A percentile compares a stretch with the other conserved stretches of the same genome.
Evolutionary conservation across 2,797 vertebrate genomes (phyloP).

Genomic region (Silurus lanzhouensis): DNA sequence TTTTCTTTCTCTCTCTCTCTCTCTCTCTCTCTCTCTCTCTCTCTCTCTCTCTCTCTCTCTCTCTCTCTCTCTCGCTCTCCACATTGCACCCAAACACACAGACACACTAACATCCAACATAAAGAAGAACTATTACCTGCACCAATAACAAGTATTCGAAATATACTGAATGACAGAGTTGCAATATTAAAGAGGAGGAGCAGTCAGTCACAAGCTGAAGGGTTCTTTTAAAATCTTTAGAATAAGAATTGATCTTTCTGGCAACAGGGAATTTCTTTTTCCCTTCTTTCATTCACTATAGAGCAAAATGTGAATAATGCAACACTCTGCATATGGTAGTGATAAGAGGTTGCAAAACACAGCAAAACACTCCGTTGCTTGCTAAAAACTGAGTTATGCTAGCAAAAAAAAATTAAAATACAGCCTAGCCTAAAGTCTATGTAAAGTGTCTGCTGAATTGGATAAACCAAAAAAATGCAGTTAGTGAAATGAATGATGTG

Average conservation of each 20-base stretch:
- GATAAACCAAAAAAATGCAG: background rate
- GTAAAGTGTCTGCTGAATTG: conserved; percentile 16
- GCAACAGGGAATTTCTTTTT: background rate
- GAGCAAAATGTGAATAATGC: conserved; percentile 64
- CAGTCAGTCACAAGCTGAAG: background rate
- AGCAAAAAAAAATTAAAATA: background rate
- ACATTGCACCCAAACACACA: background rate
- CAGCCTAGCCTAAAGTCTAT: conserved; percentile 1
- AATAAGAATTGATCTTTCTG: background rate
- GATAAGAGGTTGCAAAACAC: conserved; percentile 50
- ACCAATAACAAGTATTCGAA: background rate
- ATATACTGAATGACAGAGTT: background rate
- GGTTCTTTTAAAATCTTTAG: background rate
- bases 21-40: background rate
- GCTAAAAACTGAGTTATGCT: conserved; percentile 25
- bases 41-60: background rate
- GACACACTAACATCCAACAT: background rate
- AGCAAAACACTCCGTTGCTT: conserved; percentile 10
- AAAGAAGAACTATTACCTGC: background rate
- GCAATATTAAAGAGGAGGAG: background rate
- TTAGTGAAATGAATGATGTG: conserved; percentile 14
- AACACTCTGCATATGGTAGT: conserved; percentile 48
- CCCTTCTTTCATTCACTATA: background rate
- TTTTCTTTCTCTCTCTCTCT: too few relatives aligned
- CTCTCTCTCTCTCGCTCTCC: background rate